phyloP scores from a whole-genome alignment of 2,888 invertebrate species.

The Geotrupes spiniger region DNA sequence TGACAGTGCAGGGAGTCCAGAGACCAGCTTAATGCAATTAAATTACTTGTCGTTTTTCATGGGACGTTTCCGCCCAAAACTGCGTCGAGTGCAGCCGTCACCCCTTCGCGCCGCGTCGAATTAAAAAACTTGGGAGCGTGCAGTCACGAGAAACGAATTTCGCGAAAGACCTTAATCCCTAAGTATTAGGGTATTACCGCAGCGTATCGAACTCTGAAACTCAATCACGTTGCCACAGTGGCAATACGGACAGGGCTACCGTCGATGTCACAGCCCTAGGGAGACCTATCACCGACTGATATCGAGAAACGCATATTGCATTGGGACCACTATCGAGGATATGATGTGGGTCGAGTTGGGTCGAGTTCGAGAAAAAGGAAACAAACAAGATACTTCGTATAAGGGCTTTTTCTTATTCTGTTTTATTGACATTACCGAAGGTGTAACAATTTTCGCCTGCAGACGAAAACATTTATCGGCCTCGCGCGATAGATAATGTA shows the following conservation, averaged over 20 bases:
- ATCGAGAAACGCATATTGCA: slow-evolving; percentile 22
- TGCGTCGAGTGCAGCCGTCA: neutral
- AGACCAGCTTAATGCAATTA: slow-evolving; percentile 5
- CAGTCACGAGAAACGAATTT: slow-evolving; percentile 20
- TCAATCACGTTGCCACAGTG: neutral
- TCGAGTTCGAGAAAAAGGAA: neutral
- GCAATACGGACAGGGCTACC: too few species aligned
- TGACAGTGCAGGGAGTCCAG: neutral
- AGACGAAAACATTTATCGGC: too few species aligned
- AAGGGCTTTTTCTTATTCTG: too few species aligned
- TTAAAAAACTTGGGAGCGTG: slow-evolving; percentile 20
- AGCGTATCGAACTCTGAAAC: neutral
- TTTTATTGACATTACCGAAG: too few species aligned
- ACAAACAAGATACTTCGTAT: too few species aligned
- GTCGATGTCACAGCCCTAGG: slow-evolving; percentile 6
- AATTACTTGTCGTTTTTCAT: slow-evolving; percentile 6
- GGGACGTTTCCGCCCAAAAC: too few species aligned
- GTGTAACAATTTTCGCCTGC: too few species aligned
- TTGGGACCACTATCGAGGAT: slow-evolving; percentile 10
- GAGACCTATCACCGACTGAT: slow-evolving; percentile 18
- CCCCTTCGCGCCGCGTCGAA: slow-evolving; percentile 7
- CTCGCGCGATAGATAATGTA: too few species aligned
- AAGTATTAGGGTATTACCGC: slow-evolving; percentile 18
- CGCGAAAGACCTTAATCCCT: slow-evolving; percentile 21
- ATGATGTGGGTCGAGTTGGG: slow-evolving; percentile 1